Conservation (phyloP, 1,140 invertebrate genomes). For the Halesus radiatus region DNA sequence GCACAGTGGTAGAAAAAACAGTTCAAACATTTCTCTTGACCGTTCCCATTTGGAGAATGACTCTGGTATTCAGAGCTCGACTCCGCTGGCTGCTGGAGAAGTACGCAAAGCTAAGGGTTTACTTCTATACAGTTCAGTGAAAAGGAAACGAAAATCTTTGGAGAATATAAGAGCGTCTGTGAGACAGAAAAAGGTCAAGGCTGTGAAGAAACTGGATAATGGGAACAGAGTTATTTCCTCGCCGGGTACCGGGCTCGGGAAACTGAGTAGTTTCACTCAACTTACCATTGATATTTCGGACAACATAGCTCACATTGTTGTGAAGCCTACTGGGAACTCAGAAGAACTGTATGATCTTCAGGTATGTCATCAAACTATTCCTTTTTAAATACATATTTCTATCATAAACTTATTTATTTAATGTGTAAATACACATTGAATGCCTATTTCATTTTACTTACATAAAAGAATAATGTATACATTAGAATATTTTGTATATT, state of each 20-base stretch:
- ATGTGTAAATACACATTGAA: too few species aligned
- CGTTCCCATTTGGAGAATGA: slow-evolving; percentile 29
- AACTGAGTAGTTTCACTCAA: slow-evolving; percentile 36
- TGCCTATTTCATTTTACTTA: too few species aligned
- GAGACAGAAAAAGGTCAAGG: slow-evolving; percentile 31
- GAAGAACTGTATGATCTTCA: slow-evolving; percentile 44
- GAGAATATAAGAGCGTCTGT: not conserved
- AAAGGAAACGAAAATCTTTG: not conserved
- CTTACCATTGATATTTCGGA: slow-evolving; percentile 31
- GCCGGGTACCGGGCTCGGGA: not conserved
- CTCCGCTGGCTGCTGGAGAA: slow-evolving; percentile 12
- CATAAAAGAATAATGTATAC: too few species aligned
- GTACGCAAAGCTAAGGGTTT: slow-evolving; percentile 9
- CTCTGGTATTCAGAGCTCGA: slow-evolving; percentile 38
- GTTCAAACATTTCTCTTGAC: not conserved
- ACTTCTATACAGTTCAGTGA: not conserved
- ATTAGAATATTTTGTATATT: too few species aligned
- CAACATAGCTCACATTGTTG: slow-evolving; percentile 44
- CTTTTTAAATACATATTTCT: too few species aligned
- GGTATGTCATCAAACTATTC: slow-evolving; percentile 14
- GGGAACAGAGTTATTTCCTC: not conserved
- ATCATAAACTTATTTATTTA: too few species aligned
- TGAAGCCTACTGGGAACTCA: slow-evolving; percentile 40
- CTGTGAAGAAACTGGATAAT: not conserved
- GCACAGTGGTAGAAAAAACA: not conserved